Evolutionary conservation across 1,140 invertebrate species (phyloP), one percentile per base, ranked within the genome.

Genomic region (Heliconius nattereri): DNA sequence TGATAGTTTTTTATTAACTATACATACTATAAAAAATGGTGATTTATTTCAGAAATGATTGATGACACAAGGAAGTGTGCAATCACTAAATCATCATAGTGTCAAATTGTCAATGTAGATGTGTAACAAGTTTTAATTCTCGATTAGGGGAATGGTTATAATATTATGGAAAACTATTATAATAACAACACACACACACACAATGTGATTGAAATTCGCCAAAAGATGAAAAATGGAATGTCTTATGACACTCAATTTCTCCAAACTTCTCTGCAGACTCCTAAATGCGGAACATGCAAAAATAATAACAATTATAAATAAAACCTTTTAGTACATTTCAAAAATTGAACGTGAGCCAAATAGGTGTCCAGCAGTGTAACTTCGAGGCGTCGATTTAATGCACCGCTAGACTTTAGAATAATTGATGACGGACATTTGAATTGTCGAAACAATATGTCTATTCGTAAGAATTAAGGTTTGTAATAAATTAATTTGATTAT

Each of bases 331-430:
- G 60, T 23, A 26, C 23, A 23, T 60, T 60, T 60, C 57, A 26
- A 23, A 66, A 66, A 29, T 66, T 66, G 60, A 66, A 66, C 23
- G 20, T 26, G 26, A 66, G 60, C 60, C 60, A 66, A 66, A 29
- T 29, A 66, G 60, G 11, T 66, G 60, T 66, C 60, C 60, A 66
- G 23, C 11, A 29, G 60, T 29, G 23, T 13, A 26, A 66, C 23
- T 66, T 57, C 13, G 60, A 29, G 60, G 11, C 13, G 60, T 66
- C 60, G n/a, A 66, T 66, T 66, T 66, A 66, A 66, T 66, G 60
- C 60, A 66, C 23, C 60, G 2, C 26, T 66, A 66, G 23, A 66
- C 60, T 26, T 29, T 7, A 26, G 26, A 66, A 66, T 66, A 66
- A 66, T 66, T 23, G n/a, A 1, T 66, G 60, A 66, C 11, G 26